Conservation (phyloP, 2,797 vertebrate genomes). For the Eutrigla gurnardus region DNA sequence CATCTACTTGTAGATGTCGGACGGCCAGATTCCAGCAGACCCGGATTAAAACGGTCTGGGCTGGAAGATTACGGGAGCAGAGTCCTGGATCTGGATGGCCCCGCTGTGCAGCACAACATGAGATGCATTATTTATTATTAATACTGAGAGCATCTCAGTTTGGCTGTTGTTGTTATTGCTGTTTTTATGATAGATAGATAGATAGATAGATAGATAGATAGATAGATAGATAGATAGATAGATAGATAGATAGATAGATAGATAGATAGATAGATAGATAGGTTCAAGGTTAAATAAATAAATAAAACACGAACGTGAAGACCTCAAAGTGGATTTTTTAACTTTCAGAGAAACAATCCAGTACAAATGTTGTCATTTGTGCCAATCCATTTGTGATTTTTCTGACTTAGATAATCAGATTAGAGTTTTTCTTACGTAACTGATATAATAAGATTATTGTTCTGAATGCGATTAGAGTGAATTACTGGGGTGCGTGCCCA, state of each 20-base stretch:
- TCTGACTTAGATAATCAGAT: slow-evolving; percentile 40
- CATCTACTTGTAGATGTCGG: slow-evolving; percentile 65
- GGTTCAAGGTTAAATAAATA: too few relatives aligned
- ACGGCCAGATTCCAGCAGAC: slow-evolving; percentile 67
- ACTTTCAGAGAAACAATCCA: too few relatives aligned
- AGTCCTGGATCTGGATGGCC: slow-evolving; percentile 51
- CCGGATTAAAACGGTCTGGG: slow-evolving; percentile 68
- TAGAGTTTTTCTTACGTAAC: slow-evolving; percentile 32
- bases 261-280: too few relatives aligned
- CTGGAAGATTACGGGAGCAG: slow-evolving; percentile 64
- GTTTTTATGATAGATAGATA: too few relatives aligned
- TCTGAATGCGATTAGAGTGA: slow-evolving; percentile 29
- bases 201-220: too few relatives aligned
- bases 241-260: too few relatives aligned
- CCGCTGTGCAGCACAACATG: slow-evolving; percentile 30
- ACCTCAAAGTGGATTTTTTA: too few relatives aligned
- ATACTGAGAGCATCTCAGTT: slow-evolving; percentile 32
- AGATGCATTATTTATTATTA: slow-evolving; percentile 64
- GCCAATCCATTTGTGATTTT: slow-evolving; percentile 12
- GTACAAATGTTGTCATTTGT: neutral
- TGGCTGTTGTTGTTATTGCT: slow-evolving; percentile 8
- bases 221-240: too few relatives aligned
- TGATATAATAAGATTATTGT: slow-evolving; percentile 36
- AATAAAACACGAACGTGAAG: too few relatives aligned
- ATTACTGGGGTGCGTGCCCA: slow-evolving; percentile 3